Base-by-base conservation (phyloP, 2,797 vertebrate genomes). In the Phalanger gymnotis region DNA sequence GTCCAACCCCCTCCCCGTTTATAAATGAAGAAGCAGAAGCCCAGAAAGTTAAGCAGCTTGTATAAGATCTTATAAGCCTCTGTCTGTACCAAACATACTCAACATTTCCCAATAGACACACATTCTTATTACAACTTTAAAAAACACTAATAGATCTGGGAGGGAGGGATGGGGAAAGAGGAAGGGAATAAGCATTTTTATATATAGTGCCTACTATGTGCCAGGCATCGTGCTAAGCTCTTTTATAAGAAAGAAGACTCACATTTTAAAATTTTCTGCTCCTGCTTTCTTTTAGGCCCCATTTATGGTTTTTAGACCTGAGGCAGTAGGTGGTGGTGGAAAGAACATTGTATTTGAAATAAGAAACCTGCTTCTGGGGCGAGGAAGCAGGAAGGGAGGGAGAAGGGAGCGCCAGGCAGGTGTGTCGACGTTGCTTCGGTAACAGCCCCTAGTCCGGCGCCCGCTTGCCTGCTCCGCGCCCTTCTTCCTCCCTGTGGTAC, bases 401-500 rank as follows among this genome's bases (percentile, higher is more conserved):
- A 9, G 54, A 5, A 52, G 93, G 93, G 94, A 96, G 93, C 54
- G 19, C 93, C 81, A 30, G 55, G 89, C 52, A 31, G 5, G 93
- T 40, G 93, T 94, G 92, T 53, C 0, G 58, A 94, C 1, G 5
- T 93, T 31, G 94, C 87, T 61, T 11, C 95, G 73, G 91, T 34
- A 19, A 95, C 92, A 96, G 56, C 58, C 25, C 52, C 89, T 53
- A 19, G 27, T 28, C 54, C 0, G 22, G 56, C 96, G 91, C 89
- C 22, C 27, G 91, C 52, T 40, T 93, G 91, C 52, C 3, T 30
- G 52, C 54, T 25, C n/a, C 95, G 94, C 93, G 95, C 92, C n/a
- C 91, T 14, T 90, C 94, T 95, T 95, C 91, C 93, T 92, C 28
- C 56, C 73, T 92, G 97, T 98, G 97, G 96, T 96, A 6, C 98